Percentiles rank a stretch among this genome's conserved stretches.
Evolutionary conservation across 2,888 invertebrate species (phyloP).

Genomic region (Mythimna pallens): DNA sequence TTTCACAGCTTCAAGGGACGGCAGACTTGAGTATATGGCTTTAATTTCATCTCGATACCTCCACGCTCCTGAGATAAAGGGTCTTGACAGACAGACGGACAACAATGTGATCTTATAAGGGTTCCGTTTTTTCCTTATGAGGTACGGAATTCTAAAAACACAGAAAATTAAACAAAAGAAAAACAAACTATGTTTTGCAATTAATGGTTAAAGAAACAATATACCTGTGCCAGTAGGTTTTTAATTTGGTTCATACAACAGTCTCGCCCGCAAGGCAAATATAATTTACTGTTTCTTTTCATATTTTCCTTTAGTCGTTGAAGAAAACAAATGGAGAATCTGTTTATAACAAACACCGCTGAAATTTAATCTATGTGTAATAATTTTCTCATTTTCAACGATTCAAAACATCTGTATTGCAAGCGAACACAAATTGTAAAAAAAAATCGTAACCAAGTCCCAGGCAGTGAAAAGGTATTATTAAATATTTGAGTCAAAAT

Average conservation of each 20-base stretch:
- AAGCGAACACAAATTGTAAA: neutral
- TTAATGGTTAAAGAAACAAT: slow-evolving; percentile 39
- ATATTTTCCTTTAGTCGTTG: slow-evolving; percentile 47
- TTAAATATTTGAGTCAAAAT: neutral
- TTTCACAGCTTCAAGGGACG: no score
- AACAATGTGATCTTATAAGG: no score
- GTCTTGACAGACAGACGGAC: no score
- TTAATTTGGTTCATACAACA: slow-evolving; percentile 65
- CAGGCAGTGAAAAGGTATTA: neutral
- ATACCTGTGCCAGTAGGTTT: slow-evolving; percentile 50
- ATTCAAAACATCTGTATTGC: neutral
- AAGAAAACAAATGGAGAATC: slow-evolving; percentile 60
- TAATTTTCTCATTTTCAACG: slow-evolving; percentile 13
- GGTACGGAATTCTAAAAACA: slow-evolving; percentile 7
- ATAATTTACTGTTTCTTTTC: slow-evolving; percentile 46
- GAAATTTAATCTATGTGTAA: slow-evolving; percentile 17
- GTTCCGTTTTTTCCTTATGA: no score
- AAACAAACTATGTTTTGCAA: slow-evolving; percentile 34
- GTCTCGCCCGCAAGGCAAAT: slow-evolving; percentile 56
- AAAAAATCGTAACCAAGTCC: neutral
- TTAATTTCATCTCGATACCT: no score
- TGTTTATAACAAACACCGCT: slow-evolving; percentile 44
- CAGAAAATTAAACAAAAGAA: slow-evolving; percentile 39
- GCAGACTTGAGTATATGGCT: no score
- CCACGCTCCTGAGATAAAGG: no score